These are phyloP conservation scores for human (Homo sapiens) DNA, from an alignment of 2,113 vertebrate species.

Conservation along the genomic window DNA sequence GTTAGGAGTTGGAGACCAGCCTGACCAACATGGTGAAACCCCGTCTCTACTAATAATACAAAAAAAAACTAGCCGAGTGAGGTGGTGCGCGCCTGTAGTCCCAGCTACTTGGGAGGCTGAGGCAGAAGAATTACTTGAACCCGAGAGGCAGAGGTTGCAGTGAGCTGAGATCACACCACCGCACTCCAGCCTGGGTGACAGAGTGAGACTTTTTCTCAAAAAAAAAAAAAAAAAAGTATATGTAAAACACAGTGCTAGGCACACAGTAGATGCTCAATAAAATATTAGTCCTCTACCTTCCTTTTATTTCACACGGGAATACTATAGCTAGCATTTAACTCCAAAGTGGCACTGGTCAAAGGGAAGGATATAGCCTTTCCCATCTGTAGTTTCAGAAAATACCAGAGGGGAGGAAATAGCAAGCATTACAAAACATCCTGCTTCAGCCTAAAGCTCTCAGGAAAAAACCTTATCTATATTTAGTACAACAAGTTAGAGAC, in stretches of 20 bases:
- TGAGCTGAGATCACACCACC: too few relatives aligned
- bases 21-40: too few relatives aligned
- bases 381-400: background rate
- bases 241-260: background rate
- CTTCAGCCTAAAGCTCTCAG: background rate
- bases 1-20: too few relatives aligned
- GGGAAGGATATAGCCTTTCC: background rate
- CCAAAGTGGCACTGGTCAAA: background rate
- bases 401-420: background rate
- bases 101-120: too few relatives aligned
- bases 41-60: too few relatives aligned
- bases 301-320: background rate
- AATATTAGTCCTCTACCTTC: background rate
- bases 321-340: background rate
- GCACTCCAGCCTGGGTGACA: too few relatives aligned
- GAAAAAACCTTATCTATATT: background rate
- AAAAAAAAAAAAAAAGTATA: too few relatives aligned
- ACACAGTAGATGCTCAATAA: background rate
- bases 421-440: background rate
- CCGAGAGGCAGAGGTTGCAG: too few relatives aligned
- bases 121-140: too few relatives aligned
- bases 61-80: too few relatives aligned
- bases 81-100: too few relatives aligned
- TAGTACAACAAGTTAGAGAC: background rate
- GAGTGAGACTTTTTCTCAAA: too few relatives aligned